phyloP scores from a whole-genome alignment of 2,888 invertebrate species.

The Julus scanicus region DNA sequence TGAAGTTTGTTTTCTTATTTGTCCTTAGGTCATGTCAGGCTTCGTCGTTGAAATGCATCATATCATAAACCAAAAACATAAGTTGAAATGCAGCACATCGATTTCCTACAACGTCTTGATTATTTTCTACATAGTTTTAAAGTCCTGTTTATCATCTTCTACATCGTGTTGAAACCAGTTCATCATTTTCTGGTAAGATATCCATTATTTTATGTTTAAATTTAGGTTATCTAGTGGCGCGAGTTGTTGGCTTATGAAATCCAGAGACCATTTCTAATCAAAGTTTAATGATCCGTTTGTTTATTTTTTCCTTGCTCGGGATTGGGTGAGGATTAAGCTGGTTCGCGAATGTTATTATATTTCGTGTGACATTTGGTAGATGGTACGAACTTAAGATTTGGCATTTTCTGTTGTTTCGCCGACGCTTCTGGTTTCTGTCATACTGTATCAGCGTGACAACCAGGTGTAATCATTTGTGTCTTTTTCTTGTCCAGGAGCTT shows the following conservation, averaged over 20 bases:
- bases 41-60: no score
- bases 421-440: constrained; percentile 24
- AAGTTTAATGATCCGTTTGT: constrained; percentile 28
- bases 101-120: no score
- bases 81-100: no score
- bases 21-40: no score
- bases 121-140: no score
- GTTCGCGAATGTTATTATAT: neutral
- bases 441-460: constrained; percentile 5
- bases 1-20: no score
- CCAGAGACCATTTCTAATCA: neutral
- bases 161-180: neutral
- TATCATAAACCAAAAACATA: no score
- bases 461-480: neutral
- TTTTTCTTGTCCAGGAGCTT: constrained; percentile 23
- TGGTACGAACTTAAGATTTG: neutral
- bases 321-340: neutral
- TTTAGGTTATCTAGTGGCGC: neutral
- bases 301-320: neutral
- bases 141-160: neutral
- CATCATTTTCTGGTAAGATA: neutral
- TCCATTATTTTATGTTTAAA: neutral
- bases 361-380: neutral
- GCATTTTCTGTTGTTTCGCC: neutral
- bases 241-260: neutral